Percentiles rank a stretch among this genome's conserved stretches.
These are phyloP conservation scores for Coecobrya sp. DNA, from an alignment of 2,888 invertebrate genomes.

Conservation along the genomic window DNA sequence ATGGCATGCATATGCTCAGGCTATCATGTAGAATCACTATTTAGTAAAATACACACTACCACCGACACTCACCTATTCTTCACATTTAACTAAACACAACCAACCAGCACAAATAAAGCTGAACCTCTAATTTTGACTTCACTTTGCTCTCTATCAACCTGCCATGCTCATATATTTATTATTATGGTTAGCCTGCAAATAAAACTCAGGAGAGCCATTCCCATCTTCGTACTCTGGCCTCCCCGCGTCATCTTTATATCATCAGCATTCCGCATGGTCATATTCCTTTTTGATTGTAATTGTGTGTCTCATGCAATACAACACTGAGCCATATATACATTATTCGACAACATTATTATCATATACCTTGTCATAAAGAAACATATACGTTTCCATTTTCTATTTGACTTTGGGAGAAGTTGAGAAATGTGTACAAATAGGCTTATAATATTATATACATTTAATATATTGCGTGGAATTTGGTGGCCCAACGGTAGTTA, in stretches of 20 bases:
- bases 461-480: too few relatives aligned
- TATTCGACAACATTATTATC: too few relatives aligned
- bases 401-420: constrained; percentile 11
- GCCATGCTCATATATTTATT: not conserved
- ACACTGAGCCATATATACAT: not conserved
- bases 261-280: constrained; percentile 6
- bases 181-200: not conserved
- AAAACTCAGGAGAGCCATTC: constrained; percentile 43
- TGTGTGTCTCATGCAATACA: not conserved
- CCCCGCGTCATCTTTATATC: constrained; percentile 46
- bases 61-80: constrained; percentile 31
- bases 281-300: not conserved
- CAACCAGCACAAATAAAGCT: not conserved
- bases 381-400: not conserved
- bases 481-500: not conserved
- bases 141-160: not conserved
- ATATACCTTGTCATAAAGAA: not conserved
- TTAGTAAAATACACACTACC: constrained; percentile 25
- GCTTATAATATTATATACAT: constrained; percentile 13
- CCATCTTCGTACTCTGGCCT: not conserved
- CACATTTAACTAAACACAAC: constrained; percentile 17
- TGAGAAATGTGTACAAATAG: not conserved
- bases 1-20: not conserved
- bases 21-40: constrained; percentile 22
- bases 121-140: not conserved